These are phyloP conservation scores for Meloidogyne hapla DNA, from an alignment of 1,140 invertebrate genomes.

Conservation along the genomic window DNA sequence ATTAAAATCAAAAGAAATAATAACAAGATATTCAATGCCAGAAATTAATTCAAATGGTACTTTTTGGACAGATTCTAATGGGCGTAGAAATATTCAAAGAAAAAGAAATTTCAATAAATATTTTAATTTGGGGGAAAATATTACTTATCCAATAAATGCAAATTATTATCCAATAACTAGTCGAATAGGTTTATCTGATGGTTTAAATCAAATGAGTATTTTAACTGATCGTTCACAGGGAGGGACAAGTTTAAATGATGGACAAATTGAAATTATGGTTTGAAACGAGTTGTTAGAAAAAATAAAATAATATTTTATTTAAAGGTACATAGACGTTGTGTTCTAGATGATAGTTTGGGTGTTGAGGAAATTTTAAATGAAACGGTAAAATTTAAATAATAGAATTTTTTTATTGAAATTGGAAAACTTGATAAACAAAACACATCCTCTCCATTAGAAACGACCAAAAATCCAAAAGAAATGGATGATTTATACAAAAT, in stretches of 20 bases:
- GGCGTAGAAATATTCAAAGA: slow-evolving; percentile 80
- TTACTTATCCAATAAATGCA: slow-evolving; percentile 75
- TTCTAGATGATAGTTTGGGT: slow-evolving; percentile 83
- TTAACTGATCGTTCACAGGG: slow-evolving; percentile 84
- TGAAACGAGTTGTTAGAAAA: neutral
- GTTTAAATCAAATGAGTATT: slow-evolving; percentile 68
- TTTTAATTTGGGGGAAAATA: slow-evolving; percentile 66
- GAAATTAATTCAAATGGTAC: slow-evolving; percentile 18
- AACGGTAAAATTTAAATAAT: slow-evolving; percentile 56
- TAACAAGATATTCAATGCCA: slow-evolving; percentile 66
- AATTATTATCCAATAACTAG: slow-evolving; percentile 64
- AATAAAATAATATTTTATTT: neutral
- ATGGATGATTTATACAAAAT: too few species aligned
- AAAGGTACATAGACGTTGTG: slow-evolving; percentile 77
- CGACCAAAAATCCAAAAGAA: too few species aligned
- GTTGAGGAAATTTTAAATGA: slow-evolving; percentile 89
- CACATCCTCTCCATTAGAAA: too few species aligned
- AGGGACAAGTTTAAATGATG: slow-evolving; percentile 75
- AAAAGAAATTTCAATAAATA: slow-evolving; percentile 49
- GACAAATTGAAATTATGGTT: slow-evolving; percentile 71
- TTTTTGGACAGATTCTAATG: slow-evolving; percentile 82
- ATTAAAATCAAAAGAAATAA: slow-evolving; percentile 76
- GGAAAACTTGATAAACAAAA: too few species aligned
- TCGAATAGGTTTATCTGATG: slow-evolving; percentile 74
- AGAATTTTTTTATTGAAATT: too few species aligned